Conservation (phyloP, 2,888 invertebrate genomes). For the Argyresthia albistria region DNA sequence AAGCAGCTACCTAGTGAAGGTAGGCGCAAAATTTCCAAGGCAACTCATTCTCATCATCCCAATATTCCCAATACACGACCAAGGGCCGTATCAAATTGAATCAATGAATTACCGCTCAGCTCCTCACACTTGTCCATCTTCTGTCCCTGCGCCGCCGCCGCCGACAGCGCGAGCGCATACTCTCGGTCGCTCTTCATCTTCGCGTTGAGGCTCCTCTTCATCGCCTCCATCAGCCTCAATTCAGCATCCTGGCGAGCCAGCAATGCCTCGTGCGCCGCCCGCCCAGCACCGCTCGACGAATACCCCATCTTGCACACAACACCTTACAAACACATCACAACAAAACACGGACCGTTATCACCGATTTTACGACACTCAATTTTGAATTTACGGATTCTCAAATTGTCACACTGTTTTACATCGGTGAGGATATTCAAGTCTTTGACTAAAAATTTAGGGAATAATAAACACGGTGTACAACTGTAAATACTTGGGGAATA, state of each 20-base stretch:
- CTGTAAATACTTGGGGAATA: no score
- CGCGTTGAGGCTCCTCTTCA: slow-evolving; percentile 88
- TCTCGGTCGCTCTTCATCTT: slow-evolving; percentile 95
- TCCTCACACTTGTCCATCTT: slow-evolving; percentile 87
- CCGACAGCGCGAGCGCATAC: slow-evolving; percentile 86
- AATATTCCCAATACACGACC: no score
- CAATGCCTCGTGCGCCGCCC: slow-evolving; percentile 92
- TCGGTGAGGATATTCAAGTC: no score
- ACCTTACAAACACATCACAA: slow-evolving; percentile 22
- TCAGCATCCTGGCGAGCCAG: slow-evolving; percentile 93
- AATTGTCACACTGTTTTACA: no score
- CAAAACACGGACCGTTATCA: slow-evolving; percentile 57
- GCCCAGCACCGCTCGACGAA: slow-evolving; percentile 88
- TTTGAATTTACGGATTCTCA: background rate
- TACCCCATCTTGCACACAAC: slow-evolving; percentile 79
- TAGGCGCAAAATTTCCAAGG: no score
- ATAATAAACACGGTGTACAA: no score
- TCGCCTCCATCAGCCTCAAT: slow-evolving; percentile 90
- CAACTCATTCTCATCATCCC: no score
- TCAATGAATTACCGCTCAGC: slow-evolving; percentile 65
- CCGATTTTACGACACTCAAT: slow-evolving; percentile 33
- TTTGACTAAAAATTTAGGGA: no score
- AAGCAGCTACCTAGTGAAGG: background rate
- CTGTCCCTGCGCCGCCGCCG: slow-evolving; percentile 86
- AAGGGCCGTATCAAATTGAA: no score